Evolutionary conservation across 2,888 invertebrate species (phyloP).

Genomic region (Mythimna lalbum): DNA sequence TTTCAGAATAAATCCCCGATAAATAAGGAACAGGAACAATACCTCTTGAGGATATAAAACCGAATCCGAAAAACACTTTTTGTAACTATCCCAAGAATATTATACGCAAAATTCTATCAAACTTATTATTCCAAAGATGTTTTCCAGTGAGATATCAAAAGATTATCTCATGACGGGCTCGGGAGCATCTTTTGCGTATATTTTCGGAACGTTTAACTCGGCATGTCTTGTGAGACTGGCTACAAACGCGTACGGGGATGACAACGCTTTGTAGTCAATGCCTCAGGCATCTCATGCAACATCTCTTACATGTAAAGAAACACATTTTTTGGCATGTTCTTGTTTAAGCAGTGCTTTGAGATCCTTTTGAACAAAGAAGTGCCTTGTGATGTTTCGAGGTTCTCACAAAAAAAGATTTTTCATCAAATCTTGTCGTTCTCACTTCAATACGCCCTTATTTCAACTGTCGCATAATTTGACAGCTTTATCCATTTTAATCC

Average conservation of each 20-base stretch:
- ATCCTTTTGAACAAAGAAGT: conserved; percentile 21
- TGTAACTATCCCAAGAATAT: conserved; percentile 47
- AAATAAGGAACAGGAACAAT: conserved; percentile 31
- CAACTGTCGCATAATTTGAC: background rate
- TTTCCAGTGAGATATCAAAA: conserved; percentile 49
- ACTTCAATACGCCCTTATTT: background rate
- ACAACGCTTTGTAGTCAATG: conserved; percentile 55
- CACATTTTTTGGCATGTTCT: conserved; percentile 38
- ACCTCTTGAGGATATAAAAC: conserved; percentile 28
- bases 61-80: conserved; percentile 48
- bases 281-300: conserved; percentile 39
- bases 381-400: background rate
- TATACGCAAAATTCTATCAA: conserved; percentile 48
- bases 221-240: conserved; percentile 33
- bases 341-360: conserved; percentile 29
- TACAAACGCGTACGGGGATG: conserved; percentile 45
- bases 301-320: conserved; percentile 40
- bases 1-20: conserved; percentile 25
- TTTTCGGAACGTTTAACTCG: conserved; percentile 40
- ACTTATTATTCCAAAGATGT: conserved; percentile 43
- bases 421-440: background rate
- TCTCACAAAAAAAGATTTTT: background rate
- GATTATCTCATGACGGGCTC: conserved; percentile 36
- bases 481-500: background rate
- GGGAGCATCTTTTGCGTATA: conserved; percentile 41